Base-by-base conservation (phyloP, 2,113 vertebrate genomes). In the Saccopteryx bilineata region DNA sequence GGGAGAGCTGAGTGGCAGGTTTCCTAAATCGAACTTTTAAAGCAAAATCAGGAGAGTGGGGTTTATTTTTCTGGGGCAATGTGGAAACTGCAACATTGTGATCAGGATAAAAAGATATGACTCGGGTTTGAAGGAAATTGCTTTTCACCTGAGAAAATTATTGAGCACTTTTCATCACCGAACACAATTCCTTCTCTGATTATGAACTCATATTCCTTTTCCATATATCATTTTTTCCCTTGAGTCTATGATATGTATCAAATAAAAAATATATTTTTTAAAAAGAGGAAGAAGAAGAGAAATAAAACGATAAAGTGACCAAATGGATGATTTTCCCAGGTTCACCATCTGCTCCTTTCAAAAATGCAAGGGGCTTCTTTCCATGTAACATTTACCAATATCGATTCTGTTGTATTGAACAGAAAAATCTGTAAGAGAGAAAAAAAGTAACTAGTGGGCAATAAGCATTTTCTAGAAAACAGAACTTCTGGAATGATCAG, bases 131-230 rank as follows among this genome's bases (percentile, higher is more conserved):
- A 79, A 88, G 48, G 86, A 96, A 97, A 95, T 93, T 96, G 91
- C 91, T 95, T 96, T 96, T 93, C 94, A 79, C 72, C 75, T 56
- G 54, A 95, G 95, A 95, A 96, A 96, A 94, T 89, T n/a, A 93
- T n/a, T 78, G 23, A 48, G 9, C 56, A 24, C n/a, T 96, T 81
- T 85, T 84, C n/a, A 75, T 93, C 83, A 94, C 91, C 15, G 69
- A 95, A 74, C 60, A 92, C 80, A 94, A 68, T 92, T 96, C 63
- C 54, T 54, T 61, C 90, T 63, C 48, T 23, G 33, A 83, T 95
- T 88, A 95, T 69, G 46, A 96, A 96, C 72, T 92, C 71, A 74
- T 68, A 80, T 95, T 93, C 66, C 65, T 96, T 90, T 81, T 58
- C 80, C 56, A 61, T 65, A 65, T 48, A 52, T 80, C 71, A 31